Percentiles rank a stretch among this genome's conserved stretches.
Evolutionary conservation across 23 tunicate genomes (phyloP).

Genomic region (Styela plicata): DNA sequence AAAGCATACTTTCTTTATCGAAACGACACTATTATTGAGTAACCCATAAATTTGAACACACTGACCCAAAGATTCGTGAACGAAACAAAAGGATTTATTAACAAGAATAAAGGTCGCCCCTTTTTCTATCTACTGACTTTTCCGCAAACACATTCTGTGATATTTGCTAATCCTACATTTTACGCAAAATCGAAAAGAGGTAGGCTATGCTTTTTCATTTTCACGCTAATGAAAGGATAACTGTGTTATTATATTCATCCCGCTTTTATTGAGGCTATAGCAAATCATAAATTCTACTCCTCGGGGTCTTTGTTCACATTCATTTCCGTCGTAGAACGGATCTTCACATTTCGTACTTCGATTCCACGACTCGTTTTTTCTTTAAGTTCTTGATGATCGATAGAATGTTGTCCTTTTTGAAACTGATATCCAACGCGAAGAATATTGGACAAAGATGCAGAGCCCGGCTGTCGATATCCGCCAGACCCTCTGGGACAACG

Average conservation of each 20-base stretch:
- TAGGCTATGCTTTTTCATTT: neutral
- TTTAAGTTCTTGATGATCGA: too few relatives aligned
- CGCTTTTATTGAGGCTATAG: too few relatives aligned
- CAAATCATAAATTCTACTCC: too few relatives aligned
- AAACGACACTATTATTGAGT: conserved; percentile 31
- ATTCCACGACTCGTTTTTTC: too few relatives aligned
- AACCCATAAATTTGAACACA: conserved; percentile 43
- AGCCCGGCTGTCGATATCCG: too few relatives aligned
- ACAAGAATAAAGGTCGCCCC: conserved; percentile 14
- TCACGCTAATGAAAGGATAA: neutral
- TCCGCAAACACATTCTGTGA: conserved; percentile 49
- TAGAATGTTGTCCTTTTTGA: too few relatives aligned
- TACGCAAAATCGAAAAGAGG: conserved; percentile 59
- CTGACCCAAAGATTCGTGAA: conserved; percentile 40
- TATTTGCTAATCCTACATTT: conserved; percentile 35
- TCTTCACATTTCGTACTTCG: too few relatives aligned
- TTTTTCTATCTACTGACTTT: conserved; percentile 48
- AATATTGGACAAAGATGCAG: too few relatives aligned
- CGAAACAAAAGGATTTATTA: conserved; percentile 39
- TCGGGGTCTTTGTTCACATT: too few relatives aligned
- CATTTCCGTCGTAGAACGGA: neutral
- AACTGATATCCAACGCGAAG: neutral
- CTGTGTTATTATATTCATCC: neutral
- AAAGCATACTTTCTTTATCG: conserved; percentile 27
- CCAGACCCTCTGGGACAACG: too few relatives aligned